Base-by-base conservation (phyloP, 1,140 invertebrate genomes). In the Hesperophylax magnus region DNA sequence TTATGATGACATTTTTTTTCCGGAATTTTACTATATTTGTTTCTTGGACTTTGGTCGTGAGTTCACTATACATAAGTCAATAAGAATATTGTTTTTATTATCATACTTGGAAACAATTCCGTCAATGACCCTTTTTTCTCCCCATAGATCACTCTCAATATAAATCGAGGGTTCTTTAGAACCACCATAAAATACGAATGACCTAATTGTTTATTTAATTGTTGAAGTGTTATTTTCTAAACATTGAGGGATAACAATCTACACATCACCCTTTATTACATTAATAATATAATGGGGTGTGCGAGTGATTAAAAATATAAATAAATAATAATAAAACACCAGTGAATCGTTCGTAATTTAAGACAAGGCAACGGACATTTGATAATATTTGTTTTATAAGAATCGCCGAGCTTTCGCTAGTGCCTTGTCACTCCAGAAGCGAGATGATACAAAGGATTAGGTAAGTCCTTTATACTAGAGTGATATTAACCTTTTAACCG, bases 391-490 rank as follows among this genome's bases (percentile, higher is more conserved):
- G 8, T 69, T 47, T 47, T 52, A 20, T 6, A 18, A 5, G 14
- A 52, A 52, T 20, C 20, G 18, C n/a, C 22, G n/a, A 47, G 67
- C 67, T 71, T 47, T 71, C 67, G 3, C 18, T 34, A 18, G 39
- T 22, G 67, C 39, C 39, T 52, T 71, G 67, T 71, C 39, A 71
- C 39, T 52, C 34, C 67, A 18, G 15, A n/a, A 65, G 34, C 67
- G 34, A 71, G 67, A 71, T 39, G 67, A 71, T 71, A 71, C 67
- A 71, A 47, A 52, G 18, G 15, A 71, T 20, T 71, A 71, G 67
- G 67, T 71, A 53, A 71, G 67, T 71, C 20, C 4, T 65, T 65
- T 1, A 47, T 20, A 47, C 2, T 47, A 14, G 39, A 47, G 39
- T 47, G 39, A 47, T 47, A 47, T 47, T 47, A 47, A 47, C 39